Conservation (phyloP, 2,888 invertebrate genomes). For the Papilio elwesi region DNA sequence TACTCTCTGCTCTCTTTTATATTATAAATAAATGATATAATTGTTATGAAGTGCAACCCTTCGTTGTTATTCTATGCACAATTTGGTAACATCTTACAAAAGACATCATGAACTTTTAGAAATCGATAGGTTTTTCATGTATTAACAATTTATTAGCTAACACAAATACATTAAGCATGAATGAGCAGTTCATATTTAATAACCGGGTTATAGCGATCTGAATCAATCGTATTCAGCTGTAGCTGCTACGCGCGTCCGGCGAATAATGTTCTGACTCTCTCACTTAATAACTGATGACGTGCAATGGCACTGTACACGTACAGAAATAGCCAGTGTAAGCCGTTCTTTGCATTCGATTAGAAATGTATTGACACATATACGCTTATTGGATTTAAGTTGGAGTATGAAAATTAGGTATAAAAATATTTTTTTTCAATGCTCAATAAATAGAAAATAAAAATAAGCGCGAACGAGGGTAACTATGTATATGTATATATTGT, state of each 20-base stretch:
- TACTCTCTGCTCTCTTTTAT: no score
- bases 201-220: slow-evolving; percentile 8
- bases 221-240: background rate
- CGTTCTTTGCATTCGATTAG: background rate
- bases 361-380: slow-evolving; percentile 9
- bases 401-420: background rate
- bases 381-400: background rate
- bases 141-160: background rate
- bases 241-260: background rate
- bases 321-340: background rate
- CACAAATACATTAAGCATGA: background rate
- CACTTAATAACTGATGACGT: slow-evolving; percentile 15
- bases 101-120: no score
- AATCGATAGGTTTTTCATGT: background rate
- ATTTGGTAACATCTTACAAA: no score
- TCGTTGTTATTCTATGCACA: no score
- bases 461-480: no score
- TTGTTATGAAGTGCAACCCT: no score
- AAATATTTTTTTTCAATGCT: no score
- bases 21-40: no score
- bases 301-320: background rate
- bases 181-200: background rate
- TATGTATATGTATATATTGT: background rate
- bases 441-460: no score
- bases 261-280: slow-evolving; percentile 7